These are phyloP conservation scores for Megaptera novaeangliae DNA, from an alignment of 2,113 vertebrate species.

Conservation along the genomic window DNA sequence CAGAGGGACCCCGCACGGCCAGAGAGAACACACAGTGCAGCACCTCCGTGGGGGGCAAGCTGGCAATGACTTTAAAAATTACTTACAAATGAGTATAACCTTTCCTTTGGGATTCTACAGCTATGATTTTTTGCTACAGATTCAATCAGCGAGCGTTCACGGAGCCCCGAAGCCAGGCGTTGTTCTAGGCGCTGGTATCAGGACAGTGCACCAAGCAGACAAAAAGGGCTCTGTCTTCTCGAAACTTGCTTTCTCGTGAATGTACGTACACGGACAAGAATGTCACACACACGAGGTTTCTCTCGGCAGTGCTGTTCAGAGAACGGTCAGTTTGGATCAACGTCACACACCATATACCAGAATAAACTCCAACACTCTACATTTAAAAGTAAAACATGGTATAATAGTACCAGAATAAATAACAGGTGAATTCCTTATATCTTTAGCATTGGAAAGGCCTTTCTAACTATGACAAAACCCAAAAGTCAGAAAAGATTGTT, in stretches of 20 bases:
- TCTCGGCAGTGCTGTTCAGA: not conserved
- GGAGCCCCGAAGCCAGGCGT: not conserved
- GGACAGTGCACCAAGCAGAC: not conserved
- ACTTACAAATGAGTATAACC: not conserved
- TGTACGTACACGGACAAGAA: not conserved
- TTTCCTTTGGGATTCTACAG: not conserved
- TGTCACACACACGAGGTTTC: too few relatives aligned
- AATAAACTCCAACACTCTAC: not conserved
- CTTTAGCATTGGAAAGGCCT: not conserved
- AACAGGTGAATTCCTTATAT: not conserved
- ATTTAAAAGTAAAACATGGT: not conserved
- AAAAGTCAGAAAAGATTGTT: not conserved
- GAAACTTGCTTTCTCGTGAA: not conserved
- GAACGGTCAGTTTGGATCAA: not conserved
- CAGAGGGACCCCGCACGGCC: not conserved
- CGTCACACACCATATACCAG: fast-evolving
- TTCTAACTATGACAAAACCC: not conserved
- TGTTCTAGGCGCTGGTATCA: not conserved
- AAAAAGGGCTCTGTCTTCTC: not conserved
- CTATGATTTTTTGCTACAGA: not conserved
- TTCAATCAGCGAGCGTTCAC: not conserved
- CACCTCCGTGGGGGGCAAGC: not conserved
- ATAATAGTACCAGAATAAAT: not conserved
- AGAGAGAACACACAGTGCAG: fast-evolving
- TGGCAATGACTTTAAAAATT: not conserved